Evolutionary conservation across 2,888 invertebrate genomes (phyloP).

Genomic region (Euplagia quadripunctaria): DNA sequence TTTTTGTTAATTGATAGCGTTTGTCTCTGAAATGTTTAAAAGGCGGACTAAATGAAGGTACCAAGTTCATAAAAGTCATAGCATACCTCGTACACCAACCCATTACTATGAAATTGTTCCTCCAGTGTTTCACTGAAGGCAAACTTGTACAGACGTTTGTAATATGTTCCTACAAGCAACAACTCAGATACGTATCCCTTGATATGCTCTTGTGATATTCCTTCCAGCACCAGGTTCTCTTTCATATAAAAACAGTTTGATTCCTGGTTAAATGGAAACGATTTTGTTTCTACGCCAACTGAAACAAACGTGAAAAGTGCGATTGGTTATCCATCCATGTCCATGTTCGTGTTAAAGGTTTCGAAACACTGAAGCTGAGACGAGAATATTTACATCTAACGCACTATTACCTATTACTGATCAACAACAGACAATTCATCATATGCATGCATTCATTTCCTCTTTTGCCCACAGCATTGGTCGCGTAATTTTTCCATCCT

Average conservation of each 20-base stretch:
- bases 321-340: neutral
- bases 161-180: conserved; percentile 78
- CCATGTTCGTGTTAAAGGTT: neutral
- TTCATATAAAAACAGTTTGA: conserved; percentile 78
- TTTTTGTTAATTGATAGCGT: no score
- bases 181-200: conserved; percentile 72
- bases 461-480: no score
- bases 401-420: no score
- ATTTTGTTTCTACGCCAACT: conserved; percentile 88
- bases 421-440: no score
- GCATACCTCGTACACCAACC: conserved; percentile 80
- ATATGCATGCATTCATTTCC: no score
- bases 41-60: no score
- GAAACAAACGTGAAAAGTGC: conserved; percentile 46
- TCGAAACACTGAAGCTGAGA: neutral
- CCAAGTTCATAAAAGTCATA: neutral
- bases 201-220: conserved; percentile 80
- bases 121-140: conserved; percentile 74
- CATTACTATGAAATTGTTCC: conserved; percentile 74
- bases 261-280: conserved; percentile 80
- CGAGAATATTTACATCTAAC: neutral
- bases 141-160: conserved; percentile 75
- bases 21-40: no score
- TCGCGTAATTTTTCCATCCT: no score
- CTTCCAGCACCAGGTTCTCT: conserved; percentile 77